A percentile compares a stretch with the other conserved stretches of the same genome.
Evolutionary conservation across 2,888 invertebrate genomes (phyloP).

Genomic region (Coelopa pilipes): DNA sequence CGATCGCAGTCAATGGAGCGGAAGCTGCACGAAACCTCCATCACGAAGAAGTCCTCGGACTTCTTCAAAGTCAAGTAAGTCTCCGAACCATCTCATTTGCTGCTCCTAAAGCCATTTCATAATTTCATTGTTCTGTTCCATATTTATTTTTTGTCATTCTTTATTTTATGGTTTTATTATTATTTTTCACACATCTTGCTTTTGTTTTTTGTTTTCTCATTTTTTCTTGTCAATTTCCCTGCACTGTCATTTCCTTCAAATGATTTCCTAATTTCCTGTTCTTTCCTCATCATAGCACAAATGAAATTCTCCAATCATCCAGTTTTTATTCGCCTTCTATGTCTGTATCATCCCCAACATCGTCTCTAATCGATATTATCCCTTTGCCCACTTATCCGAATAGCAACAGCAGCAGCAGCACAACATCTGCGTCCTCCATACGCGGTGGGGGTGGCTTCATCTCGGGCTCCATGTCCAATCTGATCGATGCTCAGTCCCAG

Average conservation of each 20-base stretch:
- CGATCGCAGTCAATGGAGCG: conserved; percentile 63
- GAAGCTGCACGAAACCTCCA: conserved; percentile 56
- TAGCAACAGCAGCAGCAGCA: conserved; percentile 47
- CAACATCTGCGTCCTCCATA: conserved; percentile 20
- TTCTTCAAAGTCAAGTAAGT: conserved; percentile 59
- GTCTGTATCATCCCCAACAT: conserved; percentile 38
- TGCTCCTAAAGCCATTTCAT: not conserved
- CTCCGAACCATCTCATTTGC: not conserved
- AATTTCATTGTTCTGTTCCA: not conserved
- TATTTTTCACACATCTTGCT: conserved; percentile 23
- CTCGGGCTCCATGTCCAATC: conserved; percentile 27
- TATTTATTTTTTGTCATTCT: not conserved
- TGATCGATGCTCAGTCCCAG: not conserved
- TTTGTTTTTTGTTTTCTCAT: not conserved
- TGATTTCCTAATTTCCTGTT: not conserved
- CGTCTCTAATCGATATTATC: conserved; percentile 45
- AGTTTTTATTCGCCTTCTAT: conserved; percentile 24
- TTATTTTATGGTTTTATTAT: not conserved
- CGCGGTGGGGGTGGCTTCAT: conserved; percentile 10
- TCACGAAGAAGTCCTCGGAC: conserved; percentile 58
- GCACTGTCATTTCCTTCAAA: not conserved
- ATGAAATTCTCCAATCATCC: conserved; percentile 31
- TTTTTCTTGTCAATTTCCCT: not conserved
- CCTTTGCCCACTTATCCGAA: conserved; percentile 43
- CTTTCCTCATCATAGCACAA: conserved; percentile 13